phyloP scores from a whole-genome alignment of 2,113 vertebrate species.

The Mus spicilegus region DNA sequence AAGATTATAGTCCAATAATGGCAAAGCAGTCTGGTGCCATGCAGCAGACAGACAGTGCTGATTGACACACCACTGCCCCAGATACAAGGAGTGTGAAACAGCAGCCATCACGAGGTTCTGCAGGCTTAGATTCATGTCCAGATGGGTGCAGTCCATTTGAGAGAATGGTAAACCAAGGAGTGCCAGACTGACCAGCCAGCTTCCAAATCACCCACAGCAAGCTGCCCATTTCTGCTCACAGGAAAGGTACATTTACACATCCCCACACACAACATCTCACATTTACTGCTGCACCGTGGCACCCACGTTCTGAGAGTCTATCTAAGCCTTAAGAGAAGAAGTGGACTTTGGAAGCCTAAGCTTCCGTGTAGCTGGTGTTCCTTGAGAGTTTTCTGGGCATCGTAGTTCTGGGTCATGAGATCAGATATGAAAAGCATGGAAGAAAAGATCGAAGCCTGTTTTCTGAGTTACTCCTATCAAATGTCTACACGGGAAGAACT shows the following conservation, averaged over 20 bases:
- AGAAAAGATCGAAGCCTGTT: neutral
- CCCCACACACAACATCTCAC: neutral
- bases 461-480: conserved; percentile 12
- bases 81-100: neutral
- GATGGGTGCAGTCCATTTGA: conserved; percentile 3
- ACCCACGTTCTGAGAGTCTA: neutral
- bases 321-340: neutral
- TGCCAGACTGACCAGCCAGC: neutral
- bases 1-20: conserved; percentile 31
- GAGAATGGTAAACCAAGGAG: conserved; percentile 4
- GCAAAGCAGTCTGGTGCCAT: conserved; percentile 25
- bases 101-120: conserved; percentile 26
- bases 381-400: conserved; percentile 12
- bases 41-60: conserved; percentile 17
- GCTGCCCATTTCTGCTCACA: neutral
- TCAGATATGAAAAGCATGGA: neutral
- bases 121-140: conserved; percentile 65
- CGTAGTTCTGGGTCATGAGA: neutral
- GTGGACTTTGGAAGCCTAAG: neutral
- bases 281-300: neutral
- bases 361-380: neutral
- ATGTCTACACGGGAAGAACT: neutral
- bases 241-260: neutral
- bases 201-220: neutral
- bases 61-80: neutral